phyloP scores from a whole-genome alignment of 2,888 invertebrate genomes.

The Autographa gamma region DNA sequence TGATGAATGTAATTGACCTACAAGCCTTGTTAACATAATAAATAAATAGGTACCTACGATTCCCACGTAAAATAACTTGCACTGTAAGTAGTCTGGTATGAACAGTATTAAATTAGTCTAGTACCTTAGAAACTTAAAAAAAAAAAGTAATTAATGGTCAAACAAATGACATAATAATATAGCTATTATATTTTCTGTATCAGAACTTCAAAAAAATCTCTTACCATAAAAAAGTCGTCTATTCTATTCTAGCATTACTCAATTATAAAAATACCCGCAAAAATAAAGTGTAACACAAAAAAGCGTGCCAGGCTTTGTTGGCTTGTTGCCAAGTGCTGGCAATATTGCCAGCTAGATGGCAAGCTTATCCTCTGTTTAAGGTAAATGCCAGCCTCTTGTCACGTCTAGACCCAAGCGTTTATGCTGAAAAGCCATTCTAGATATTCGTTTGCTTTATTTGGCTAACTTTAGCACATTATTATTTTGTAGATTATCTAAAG shows the following conservation, averaged over 20 bases:
- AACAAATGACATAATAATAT: no score
- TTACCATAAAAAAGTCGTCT: background rate
- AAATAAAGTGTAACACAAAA: conserved; percentile 37
- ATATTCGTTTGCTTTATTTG: conserved; percentile 33
- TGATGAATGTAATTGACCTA: no score
- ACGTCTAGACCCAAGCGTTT: conserved; percentile 43
- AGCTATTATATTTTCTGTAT: no score
- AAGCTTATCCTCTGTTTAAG: conserved; percentile 56
- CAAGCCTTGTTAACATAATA: no score
- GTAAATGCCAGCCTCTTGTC: conserved; percentile 56
- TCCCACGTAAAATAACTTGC: no score
- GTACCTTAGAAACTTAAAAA: background rate
- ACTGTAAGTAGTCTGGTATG: no score
- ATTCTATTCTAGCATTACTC: conserved; percentile 20
- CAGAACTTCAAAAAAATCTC: background rate
- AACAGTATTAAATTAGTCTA: no score
- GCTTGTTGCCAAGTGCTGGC: conserved; percentile 50
- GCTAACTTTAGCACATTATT: background rate
- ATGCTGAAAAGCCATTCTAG: conserved; percentile 47
- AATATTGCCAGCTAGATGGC: conserved; percentile 52
- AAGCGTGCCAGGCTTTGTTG: conserved; percentile 45
- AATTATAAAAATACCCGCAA: conserved; percentile 33
- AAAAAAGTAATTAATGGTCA: background rate
- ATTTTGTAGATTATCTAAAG: background rate
- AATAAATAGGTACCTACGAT: no score